Percentiles rank a stretch among this genome's conserved stretches.
These are phyloP conservation scores for Caenorhabditis virilis DNA, from an alignment of 2,888 invertebrate genomes.

Conservation along the genomic window DNA sequence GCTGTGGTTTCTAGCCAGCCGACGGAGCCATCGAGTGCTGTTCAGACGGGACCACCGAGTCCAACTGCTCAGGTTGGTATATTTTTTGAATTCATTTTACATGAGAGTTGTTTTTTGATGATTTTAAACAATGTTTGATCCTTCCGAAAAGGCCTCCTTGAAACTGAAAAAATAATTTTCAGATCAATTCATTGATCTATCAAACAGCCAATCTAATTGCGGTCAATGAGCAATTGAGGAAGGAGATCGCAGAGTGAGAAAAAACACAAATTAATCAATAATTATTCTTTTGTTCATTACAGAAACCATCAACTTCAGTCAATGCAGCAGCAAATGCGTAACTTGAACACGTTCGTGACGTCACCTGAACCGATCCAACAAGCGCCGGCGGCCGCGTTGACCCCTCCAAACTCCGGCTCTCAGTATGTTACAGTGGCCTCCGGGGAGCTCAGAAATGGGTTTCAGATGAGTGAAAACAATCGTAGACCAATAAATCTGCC, in stretches of 20 bases:
- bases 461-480: constrained; percentile 19
- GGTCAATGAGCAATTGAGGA: constrained; percentile 47
- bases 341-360: not conserved
- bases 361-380: constrained; percentile 2
- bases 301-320: constrained; percentile 29
- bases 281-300: not conserved
- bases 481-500: not conserved
- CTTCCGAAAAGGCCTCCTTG: too few species aligned
- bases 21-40: constrained; percentile 20
- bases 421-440: too few species aligned
- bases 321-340: not conserved
- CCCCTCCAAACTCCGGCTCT: too few species aligned
- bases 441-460: too few species aligned
- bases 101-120: too few species aligned
- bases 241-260: constrained; percentile 48
- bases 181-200: constrained; percentile 34
- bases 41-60: constrained; percentile 44
- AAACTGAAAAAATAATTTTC: too few species aligned
- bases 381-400: too few species aligned
- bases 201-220: constrained; percentile 48
- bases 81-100: too few species aligned
- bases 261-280: too few species aligned
- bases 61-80: constrained; percentile 45
- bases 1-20: constrained; percentile 24
- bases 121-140: too few species aligned